Percentiles rank a stretch among this genome's conserved stretches.
Conservation (phyloP, 23 tunicate species). For the Clavelina lepadiformis region DNA sequence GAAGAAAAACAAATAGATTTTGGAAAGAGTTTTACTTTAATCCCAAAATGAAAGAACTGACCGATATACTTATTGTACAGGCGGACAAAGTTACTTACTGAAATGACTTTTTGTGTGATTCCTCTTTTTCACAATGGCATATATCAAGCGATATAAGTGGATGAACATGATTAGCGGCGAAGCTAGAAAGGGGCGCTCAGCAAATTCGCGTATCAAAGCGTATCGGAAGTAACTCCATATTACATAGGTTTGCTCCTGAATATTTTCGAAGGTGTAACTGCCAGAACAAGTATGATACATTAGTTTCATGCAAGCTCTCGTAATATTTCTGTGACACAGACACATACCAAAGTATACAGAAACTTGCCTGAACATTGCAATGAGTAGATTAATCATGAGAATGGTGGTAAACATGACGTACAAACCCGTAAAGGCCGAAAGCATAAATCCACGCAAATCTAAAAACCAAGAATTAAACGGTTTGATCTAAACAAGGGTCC, state of each 20-base stretch:
- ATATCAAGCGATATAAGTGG: slow-evolving; percentile 1
- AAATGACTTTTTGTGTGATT: too few species aligned
- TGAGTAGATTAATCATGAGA: slow-evolving; percentile 19
- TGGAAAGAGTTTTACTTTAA: too few species aligned
- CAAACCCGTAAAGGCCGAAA: not conserved
- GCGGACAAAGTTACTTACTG: too few species aligned
- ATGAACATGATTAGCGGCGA: slow-evolving; percentile 23
- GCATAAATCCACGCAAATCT: slow-evolving; percentile 1
- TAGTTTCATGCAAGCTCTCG: too few species aligned
- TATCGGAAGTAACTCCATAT: slow-evolving; percentile 36
- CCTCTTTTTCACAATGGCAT: too few species aligned
- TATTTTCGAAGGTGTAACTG: slow-evolving; percentile 31
- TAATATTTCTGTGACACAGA: too few species aligned
- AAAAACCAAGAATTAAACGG: not conserved
- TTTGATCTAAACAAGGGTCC: too few species aligned
- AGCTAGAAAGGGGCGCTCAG: slow-evolving; percentile 17
- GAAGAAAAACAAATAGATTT: too few species aligned
- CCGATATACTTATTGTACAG: too few species aligned
- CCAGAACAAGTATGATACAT: not conserved
- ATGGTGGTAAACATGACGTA: slow-evolving; percentile 19
- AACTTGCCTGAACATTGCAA: slow-evolving; percentile 35
- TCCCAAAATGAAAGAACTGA: too few species aligned
- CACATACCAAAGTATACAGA: too few species aligned
- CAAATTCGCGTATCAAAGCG: slow-evolving; percentile 7
- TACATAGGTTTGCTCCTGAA: slow-evolving; percentile 28